Base-by-base conservation (phyloP, 2,113 vertebrate species). In the Cnemophilus loriae region DNA sequence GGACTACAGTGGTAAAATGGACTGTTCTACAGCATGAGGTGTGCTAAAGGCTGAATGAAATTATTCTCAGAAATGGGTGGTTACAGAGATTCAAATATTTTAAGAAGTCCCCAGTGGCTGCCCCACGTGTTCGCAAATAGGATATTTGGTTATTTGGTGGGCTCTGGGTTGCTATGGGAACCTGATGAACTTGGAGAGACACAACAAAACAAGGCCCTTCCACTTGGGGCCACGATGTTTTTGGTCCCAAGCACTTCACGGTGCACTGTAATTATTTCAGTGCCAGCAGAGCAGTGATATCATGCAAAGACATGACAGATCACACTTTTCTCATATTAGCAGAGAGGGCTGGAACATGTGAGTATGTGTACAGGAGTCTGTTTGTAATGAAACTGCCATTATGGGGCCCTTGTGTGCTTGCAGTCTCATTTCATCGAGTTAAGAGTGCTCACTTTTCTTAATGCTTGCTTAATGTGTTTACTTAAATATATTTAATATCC, bases 301-400 rank as follows among this genome's bases (percentile, higher is more conserved):
- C 82, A 95, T 84, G 35, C 63, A 77, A 90, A 74, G 82, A 80
- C 85, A 94, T 92, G 95, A 91, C 90, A 94, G 90, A 50, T 97
- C 95, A 96, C 90, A 94, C 92, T 96, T 96, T 74, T 63, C 92
- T 96, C 95, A 92, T 94, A 50, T 88, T 63, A 93, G 82, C 39
- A 91, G 74, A 82, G 84, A 42, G 60, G 20, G 37, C 42, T 93
- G 85, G 90, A 95, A 91, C 44, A 74, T 84, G 82, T 93, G 90
- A 83, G 24, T 84, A 55, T 67, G 47, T 78, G 78, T 70, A 85
- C 79, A 86, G 96, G 75, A 93, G 64, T 60, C 91, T 88, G 73
- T 78, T 85, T 95, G 93, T 83, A 94, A 93, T 88, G 91, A 91
- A 95, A 93, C 39, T 93, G 63, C 87, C 5, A 7, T 95, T 94